These are phyloP conservation scores for Mesembrinibis cayennensis DNA, from an alignment of 2,113 vertebrate genomes.

Conservation along the genomic window DNA sequence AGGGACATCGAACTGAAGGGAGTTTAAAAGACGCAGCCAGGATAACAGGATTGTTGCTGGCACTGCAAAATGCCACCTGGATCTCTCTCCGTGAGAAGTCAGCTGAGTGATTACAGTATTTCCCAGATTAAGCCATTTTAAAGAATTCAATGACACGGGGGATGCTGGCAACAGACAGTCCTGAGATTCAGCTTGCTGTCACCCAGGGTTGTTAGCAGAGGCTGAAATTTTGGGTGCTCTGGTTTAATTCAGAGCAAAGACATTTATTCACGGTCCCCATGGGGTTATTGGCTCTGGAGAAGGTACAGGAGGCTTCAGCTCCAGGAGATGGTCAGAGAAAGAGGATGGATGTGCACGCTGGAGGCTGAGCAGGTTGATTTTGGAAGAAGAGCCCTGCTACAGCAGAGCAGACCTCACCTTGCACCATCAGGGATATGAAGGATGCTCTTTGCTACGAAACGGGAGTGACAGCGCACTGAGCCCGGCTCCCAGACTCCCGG, in stretches of 20 bases:
- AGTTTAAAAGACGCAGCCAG: background rate
- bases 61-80: slow-evolving; percentile 25
- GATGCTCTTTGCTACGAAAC: background rate
- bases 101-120: background rate
- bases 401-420: background rate
- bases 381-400: background rate
- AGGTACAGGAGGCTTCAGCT: background rate
- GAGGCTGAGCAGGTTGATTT: background rate
- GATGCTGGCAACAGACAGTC: background rate
- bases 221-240: background rate
- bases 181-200: background rate
- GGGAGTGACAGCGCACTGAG: background rate
- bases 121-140: background rate
- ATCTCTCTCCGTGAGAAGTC: background rate
- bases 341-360: rapidly evolving
- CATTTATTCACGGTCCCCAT: background rate
- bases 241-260: background rate
- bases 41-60: background rate
- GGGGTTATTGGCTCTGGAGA: background rate
- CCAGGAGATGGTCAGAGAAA: background rate
- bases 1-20: background rate
- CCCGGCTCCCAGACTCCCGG: background rate
- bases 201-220: background rate
- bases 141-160: background rate
- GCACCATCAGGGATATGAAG: background rate